phyloP scores from a whole-genome alignment of 2,888 invertebrate species.

The Helobdella robusta region DNA sequence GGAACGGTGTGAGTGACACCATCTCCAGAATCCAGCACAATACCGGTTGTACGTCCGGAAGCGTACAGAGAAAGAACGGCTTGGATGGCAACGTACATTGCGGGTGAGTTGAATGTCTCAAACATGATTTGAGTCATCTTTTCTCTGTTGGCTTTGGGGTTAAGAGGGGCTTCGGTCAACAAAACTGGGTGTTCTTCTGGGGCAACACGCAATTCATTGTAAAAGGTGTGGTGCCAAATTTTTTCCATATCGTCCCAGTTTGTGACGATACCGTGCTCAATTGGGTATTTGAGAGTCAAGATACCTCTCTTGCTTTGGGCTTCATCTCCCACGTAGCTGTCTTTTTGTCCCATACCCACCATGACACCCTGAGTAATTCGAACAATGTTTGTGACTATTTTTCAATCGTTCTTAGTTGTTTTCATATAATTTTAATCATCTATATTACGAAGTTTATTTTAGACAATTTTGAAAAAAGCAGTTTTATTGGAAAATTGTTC shows the following conservation, averaged over 20 bases:
- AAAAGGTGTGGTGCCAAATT: conserved; percentile 68
- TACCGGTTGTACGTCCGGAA: conserved; percentile 64
- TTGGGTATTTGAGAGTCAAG: conserved; percentile 43
- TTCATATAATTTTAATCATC: no score
- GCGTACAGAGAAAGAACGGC: conserved; percentile 41
- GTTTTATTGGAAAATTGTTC: no score
- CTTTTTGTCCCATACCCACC: conserved; percentile 41
- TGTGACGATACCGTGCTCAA: conserved; percentile 44
- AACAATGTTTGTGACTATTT: no score
- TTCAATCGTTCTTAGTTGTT: no score
- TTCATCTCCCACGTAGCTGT: conserved; percentile 43
- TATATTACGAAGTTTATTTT: no score
- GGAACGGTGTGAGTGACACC: conserved; percentile 79
- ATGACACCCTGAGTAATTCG: conserved; percentile 30
- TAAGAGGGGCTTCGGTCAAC: conserved; percentile 85
- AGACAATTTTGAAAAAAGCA: no score
- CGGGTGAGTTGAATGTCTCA: conserved; percentile 37
- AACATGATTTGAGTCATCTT: conserved; percentile 64
- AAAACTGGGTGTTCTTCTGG: conserved; percentile 72
- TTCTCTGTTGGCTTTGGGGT: conserved; percentile 83
- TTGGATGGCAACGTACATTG: conserved; percentile 40
- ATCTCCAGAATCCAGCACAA: conserved; percentile 41
- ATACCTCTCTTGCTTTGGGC: conserved; percentile 44
- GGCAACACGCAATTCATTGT: conserved; percentile 49
- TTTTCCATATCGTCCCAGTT: conserved; percentile 64